Evolutionary conservation across 2,888 invertebrate species (phyloP).

Genomic region (Protula sp.): DNA sequence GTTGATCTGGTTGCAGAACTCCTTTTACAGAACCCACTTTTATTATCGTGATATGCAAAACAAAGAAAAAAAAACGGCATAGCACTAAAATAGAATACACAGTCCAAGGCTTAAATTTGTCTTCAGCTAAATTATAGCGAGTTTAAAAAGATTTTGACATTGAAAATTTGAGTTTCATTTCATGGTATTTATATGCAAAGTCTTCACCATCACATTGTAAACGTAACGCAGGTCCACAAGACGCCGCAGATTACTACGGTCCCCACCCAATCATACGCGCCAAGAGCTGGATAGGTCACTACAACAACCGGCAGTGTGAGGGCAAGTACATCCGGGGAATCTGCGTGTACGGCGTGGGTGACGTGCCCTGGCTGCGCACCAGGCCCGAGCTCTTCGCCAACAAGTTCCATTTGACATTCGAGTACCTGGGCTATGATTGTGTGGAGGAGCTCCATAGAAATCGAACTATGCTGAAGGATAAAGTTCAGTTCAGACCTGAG

Average conservation of each 20-base stretch:
- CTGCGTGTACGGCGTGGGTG: conserved; percentile 42
- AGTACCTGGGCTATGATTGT: conserved; percentile 40
- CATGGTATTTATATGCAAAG: no score
- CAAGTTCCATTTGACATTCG: conserved; percentile 38
- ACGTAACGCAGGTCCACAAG: conserved; percentile 22
- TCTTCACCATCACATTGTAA: no score
- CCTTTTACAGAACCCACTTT: no score
- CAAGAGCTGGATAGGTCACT: conserved; percentile 25
- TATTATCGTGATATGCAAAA: no score
- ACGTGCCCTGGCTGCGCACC: conserved; percentile 27
- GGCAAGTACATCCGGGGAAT: conserved; percentile 40
- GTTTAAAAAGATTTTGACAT: no score
- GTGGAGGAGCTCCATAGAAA: conserved; percentile 40
- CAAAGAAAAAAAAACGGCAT: no score
- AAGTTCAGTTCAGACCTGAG: conserved; percentile 9
- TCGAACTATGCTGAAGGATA: conserved; percentile 22
- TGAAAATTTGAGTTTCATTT: no score
- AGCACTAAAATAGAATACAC: no score
- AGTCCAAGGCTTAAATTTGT: no score
- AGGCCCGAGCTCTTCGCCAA: conserved; percentile 40
- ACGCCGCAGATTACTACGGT: conserved; percentile 24
- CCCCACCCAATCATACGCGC: conserved; percentile 18
- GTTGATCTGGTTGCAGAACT: no score
- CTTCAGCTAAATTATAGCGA: no score
- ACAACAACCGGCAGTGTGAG: conserved; percentile 25